Conservation (phyloP, 2,797 vertebrate species). For the Peromyscus melanophrys region DNA sequence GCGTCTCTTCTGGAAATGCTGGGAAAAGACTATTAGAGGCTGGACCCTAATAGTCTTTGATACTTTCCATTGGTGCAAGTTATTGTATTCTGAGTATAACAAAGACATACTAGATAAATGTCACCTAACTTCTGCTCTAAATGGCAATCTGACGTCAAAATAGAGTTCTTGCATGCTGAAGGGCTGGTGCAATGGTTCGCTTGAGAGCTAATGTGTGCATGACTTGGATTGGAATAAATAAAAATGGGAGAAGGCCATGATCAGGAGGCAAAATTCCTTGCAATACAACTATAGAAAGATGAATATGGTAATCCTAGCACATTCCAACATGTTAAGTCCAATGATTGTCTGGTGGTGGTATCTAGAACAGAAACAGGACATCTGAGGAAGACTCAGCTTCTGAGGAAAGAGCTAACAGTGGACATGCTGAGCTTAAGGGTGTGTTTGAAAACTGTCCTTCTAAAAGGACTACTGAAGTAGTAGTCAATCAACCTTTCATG, state of each 20-base stretch:
- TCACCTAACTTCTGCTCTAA: neutral
- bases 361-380: slow-evolving; percentile 39
- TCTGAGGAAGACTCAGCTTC: neutral
- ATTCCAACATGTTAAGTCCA: neutral
- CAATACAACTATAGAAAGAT: neutral
- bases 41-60: too few species aligned
- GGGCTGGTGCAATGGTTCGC: neutral
- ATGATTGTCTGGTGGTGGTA: neutral
- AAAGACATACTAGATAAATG: neutral
- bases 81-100: neutral
- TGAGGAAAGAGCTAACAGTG: neutral
- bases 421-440: neutral
- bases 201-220: neutral
- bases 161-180: neutral
- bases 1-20: too few species aligned
- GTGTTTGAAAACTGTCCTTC: neutral
- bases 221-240: slow-evolving; percentile 1
- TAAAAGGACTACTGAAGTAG: neutral
- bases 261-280: neutral
- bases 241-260: slow-evolving; percentile 3
- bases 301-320: neutral
- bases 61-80: neutral
- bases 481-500: neutral
- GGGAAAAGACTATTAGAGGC: too few species aligned
- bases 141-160: neutral